Conservation (phyloP, 2,888 invertebrate species). For the Cantharis flavilabris region DNA sequence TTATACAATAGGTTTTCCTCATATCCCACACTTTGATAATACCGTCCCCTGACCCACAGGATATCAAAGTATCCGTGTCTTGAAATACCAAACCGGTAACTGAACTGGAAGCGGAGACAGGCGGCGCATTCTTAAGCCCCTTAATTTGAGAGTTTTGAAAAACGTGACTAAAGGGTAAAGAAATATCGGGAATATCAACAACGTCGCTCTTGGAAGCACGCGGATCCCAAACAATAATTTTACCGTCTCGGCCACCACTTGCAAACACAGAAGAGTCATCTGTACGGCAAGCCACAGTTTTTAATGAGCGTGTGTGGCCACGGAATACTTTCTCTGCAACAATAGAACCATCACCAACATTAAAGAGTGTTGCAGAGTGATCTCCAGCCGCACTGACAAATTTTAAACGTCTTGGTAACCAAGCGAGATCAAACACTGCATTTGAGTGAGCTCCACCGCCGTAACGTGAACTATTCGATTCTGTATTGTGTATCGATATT, state of each 20-base stretch:
- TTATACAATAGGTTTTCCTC: slow-evolving; percentile 75
- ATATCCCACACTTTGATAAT: slow-evolving; percentile 84
- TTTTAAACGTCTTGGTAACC: slow-evolving; percentile 78
- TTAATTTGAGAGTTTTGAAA: slow-evolving; percentile 58
- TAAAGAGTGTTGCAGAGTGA: slow-evolving; percentile 81
- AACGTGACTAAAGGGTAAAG: slow-evolving; percentile 70
- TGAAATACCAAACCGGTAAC: slow-evolving; percentile 86
- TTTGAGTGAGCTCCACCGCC: slow-evolving; percentile 76
- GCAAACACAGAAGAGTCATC: slow-evolving; percentile 78
- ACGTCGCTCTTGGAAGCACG: slow-evolving; percentile 55
- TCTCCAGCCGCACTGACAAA: slow-evolving; percentile 87
- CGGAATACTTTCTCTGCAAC: slow-evolving; percentile 65
- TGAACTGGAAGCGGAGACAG: slow-evolving; percentile 65
- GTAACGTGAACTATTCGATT: slow-evolving; percentile 35
- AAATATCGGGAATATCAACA: slow-evolving; percentile 66
- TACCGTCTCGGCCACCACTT: slow-evolving; percentile 86
- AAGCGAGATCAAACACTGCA: slow-evolving; percentile 88
- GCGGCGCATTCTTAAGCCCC: slow-evolving; percentile 37
- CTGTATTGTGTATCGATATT: slow-evolving; percentile 63
- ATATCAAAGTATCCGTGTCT: slow-evolving; percentile 76
- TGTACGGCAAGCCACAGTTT: slow-evolving; percentile 76
- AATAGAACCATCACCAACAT: slow-evolving; percentile 60
- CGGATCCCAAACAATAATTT: slow-evolving; percentile 84
- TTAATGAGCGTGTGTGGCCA: slow-evolving; percentile 81
- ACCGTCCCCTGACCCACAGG: slow-evolving; percentile 87